Base-by-base conservation (phyloP, 2,888 invertebrate genomes). In the Erebia epiphron region DNA sequence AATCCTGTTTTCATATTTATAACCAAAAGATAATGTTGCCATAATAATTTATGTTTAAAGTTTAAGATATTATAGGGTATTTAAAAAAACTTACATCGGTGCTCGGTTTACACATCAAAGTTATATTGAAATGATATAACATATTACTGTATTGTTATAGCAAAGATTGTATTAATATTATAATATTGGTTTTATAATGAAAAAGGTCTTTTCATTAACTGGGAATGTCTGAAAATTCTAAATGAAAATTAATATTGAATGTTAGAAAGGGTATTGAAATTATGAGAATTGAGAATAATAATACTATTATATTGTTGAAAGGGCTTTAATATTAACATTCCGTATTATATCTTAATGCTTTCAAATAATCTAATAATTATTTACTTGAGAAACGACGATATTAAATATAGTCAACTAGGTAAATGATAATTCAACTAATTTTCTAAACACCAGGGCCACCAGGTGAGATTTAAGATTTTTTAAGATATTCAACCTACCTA, bases 11-110 rank as follows among this genome's bases (percentile, higher is more conserved):
- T 74, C 70, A 75, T 82, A 80, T 85, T 72, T 80, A 77, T 84
- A 87, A 90, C 88, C 89, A 89, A 91, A 89, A 86, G 78, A 85
- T 82, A 86, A 80, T 82, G 90, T 88, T 90, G 90, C 90, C 90
- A 91, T 91, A 90, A 82, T 86, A 87, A 77, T 78, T 81, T 83
- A 84, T 74, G 79, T 84, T 73, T 83, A 72, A 86, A 86, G 84
- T 75, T 81, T 84, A 85, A 87, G 68, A 80, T 81, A 79, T 52
- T 79, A 79, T 81, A 83, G 79, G 76, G 76, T 76, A 80, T 82
- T 81, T 79, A 80, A 81, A 79, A 84, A 78, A 80, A 82, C 82
- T 76, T 69, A 68, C 82, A 83, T 87, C 86, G 90, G 91, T 91
- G 90, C 91, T 92, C 86, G 86, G 83, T 86, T 82, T 81, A 86